These are phyloP conservation scores for Saimiri boliviensis DNA, from an alignment of 2,113 vertebrate genomes.

Conservation along the genomic window DNA sequence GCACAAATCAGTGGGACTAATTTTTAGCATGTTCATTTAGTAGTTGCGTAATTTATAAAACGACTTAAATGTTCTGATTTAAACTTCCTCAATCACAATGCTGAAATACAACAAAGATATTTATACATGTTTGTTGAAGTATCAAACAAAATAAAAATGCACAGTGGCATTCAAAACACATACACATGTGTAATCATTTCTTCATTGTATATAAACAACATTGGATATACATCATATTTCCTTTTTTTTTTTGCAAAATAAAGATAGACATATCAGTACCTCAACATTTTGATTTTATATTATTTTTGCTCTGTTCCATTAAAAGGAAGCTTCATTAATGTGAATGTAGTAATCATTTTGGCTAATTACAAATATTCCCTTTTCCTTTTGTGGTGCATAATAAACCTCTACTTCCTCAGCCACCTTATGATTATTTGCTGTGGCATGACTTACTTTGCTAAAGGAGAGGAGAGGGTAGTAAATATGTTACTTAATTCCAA, in stretches of 20 bases:
- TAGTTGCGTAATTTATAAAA: neutral
- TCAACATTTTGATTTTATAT: neutral
- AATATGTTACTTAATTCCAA: neutral
- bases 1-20: neutral
- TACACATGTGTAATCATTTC: neutral
- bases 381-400: neutral
- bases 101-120: neutral
- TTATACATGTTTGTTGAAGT: neutral
- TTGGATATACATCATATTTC: neutral
- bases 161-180: neutral
- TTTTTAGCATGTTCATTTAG: neutral
- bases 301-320: neutral
- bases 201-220: neutral
- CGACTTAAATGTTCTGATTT: neutral
- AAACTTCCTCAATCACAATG: neutral
- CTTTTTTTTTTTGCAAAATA: neutral
- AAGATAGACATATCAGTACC: neutral
- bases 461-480: neutral
- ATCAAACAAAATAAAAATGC: neutral
- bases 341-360: neutral
- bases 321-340: neutral
- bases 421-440: neutral
- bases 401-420: neutral
- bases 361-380: neutral
- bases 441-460: neutral